These are phyloP conservation scores for Porites lutea DNA, from an alignment of 64 coral and sea anemone species.

Conservation along the genomic window DNA sequence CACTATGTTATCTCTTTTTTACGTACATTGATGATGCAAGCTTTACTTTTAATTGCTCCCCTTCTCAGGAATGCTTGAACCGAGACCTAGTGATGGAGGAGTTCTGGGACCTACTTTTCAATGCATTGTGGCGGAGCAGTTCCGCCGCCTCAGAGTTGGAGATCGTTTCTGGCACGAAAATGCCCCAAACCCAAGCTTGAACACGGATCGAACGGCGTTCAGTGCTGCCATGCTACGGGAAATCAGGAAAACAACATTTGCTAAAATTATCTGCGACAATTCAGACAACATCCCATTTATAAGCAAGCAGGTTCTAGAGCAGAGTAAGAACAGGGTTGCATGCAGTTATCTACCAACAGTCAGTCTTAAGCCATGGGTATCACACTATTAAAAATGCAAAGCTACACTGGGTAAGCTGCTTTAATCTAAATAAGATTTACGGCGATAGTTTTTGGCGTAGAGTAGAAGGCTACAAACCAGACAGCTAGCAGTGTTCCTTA, in stretches of 20 bases:
- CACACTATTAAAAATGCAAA: too few relatives aligned
- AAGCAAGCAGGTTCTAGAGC: not conserved
- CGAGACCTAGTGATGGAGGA: not conserved
- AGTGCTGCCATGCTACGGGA: conserved; percentile 7
- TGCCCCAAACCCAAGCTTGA: not conserved
- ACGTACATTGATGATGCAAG: not conserved
- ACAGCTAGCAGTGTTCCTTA: too few relatives aligned
- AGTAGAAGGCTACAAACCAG: too few relatives aligned
- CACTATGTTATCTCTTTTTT: not conserved
- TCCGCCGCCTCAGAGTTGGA: conserved; percentile 28
- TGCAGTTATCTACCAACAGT: not conserved
- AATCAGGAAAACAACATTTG: conserved; percentile 1
- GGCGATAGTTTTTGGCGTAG: too few relatives aligned
- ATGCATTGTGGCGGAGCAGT: conserved; percentile 59
- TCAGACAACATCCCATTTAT: not conserved
- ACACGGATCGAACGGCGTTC: conserved; percentile 8
- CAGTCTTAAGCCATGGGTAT: not conserved
- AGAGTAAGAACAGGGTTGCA: not conserved
- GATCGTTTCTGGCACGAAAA: conserved; percentile 73
- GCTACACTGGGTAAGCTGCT: too few relatives aligned
- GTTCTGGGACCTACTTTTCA: conserved; percentile 49
- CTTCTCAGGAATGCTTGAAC: not conserved
- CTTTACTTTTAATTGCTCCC: not conserved
- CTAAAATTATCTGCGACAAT: conserved; percentile 52
- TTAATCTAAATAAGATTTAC: too few relatives aligned